Evolutionary conservation across 2,797 vertebrate species (phyloP), one percentile per base, ranked within the genome.

Genomic region (Thalassophryne amazonica): DNA sequence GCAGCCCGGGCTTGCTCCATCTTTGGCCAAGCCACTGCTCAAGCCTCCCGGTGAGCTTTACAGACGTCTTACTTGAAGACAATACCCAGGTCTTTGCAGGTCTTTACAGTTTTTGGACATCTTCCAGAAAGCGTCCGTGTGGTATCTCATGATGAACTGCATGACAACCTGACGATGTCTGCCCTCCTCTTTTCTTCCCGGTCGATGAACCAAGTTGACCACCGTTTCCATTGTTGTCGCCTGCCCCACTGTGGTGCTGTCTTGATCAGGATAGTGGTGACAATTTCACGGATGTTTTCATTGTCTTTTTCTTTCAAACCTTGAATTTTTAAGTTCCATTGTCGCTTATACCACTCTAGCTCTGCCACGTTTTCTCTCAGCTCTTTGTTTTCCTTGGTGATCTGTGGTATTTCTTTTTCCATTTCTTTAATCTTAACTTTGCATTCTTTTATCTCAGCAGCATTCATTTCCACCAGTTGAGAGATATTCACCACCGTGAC

Each of bases 301-400:
- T 18, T 23, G 14, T 33, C 21, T 9, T 22, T 35, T 53, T 48
- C 8, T 53, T 53, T 7, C n/a, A 53, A 16, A 8, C 58, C 48
- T 10, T 24, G 2, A 4, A 53, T 46, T n/a, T 34, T 33, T 11
- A 60, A 43, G 9, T 63, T 49, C 43, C 43, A 49, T 1, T 11
- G 15, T 6, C 7, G 14, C 11, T 49, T 56, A 31, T 48, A 45
- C 7, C 15, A 3, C 18, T 61, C 60, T 0, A 49, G 5, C 8
- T 55, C 35, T 11, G 39, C 3, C 5, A 52, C 21, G 14, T 21
- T 8, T 4, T 45, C 40, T 21, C 23, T 27, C 11, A 49, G 2
- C 4, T 41, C 36, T 8, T 4, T 3, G 20, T 49, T 54, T 4
- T 49, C 8, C 12, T 53, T 40, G n/a, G n/a, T n/a, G n/a, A n/a